These are phyloP conservation scores for Melanotaenia pygmaea DNA, from an alignment of 2,797 vertebrate species.

Conservation along the genomic window DNA sequence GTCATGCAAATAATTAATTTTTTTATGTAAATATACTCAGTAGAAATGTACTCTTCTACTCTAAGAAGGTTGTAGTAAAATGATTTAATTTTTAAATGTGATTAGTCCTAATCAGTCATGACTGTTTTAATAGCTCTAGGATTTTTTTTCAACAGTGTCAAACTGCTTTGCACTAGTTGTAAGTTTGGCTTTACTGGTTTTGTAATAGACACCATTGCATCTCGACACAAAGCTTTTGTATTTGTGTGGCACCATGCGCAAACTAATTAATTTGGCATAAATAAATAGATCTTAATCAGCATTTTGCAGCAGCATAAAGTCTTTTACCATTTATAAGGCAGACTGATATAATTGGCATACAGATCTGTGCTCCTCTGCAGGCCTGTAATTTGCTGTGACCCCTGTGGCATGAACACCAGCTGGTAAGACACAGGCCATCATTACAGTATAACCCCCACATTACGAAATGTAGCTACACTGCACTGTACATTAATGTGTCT, in stretches of 20 bases:
- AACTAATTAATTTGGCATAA: slow-evolving; percentile 58
- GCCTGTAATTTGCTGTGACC: slow-evolving; percentile 74
- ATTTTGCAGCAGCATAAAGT: slow-evolving; percentile 50
- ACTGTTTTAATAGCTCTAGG: background rate
- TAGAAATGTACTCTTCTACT: background rate
- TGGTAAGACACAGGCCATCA: slow-evolving; percentile 63
- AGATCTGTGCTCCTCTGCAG: slow-evolving; percentile 55
- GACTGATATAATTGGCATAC: slow-evolving; percentile 66
- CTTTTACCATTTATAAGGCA: slow-evolving; percentile 51
- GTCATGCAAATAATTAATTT: background rate
- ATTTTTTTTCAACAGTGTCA: background rate
- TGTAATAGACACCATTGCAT: background rate
- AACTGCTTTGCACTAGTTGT: background rate
- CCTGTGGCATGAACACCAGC: slow-evolving; percentile 53
- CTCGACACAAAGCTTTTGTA: slow-evolving; percentile 19
- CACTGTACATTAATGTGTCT: slow-evolving; percentile 18
- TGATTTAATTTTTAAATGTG: background rate
- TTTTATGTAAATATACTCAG: background rate
- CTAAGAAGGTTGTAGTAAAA: background rate
- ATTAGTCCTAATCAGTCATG: background rate
- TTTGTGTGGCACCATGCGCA: slow-evolving; percentile 16
- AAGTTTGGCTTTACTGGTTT: slow-evolving; percentile 1
- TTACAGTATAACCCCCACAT: slow-evolving; percentile 62
- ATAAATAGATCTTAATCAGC: slow-evolving; percentile 63
- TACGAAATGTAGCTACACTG: slow-evolving; percentile 52